Base-by-base conservation (phyloP, 2,797 vertebrate species). In the Eremophila alpestris region DNA sequence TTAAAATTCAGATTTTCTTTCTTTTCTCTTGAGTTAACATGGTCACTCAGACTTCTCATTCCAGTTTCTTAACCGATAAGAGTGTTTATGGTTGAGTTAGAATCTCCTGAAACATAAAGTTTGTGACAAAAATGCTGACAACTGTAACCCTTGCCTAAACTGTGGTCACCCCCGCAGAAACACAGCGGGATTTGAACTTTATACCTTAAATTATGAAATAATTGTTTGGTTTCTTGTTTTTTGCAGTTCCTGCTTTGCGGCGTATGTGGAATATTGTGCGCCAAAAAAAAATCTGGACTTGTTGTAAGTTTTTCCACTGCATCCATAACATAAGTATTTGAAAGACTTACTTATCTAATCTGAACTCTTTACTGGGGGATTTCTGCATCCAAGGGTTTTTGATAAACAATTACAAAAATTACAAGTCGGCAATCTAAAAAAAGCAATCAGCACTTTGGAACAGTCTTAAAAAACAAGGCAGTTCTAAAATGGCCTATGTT, bases 211-310 rank as follows among this genome's bases (percentile, higher is more conserved):
- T 74, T 49, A 82, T 89, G 32, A 93, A 97, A 79, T 96, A 96
- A 97, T 90, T 94, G 16, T 52, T 81, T 68, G 16, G 48, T 81
- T 59, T 78, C 24, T 78, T 94, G 96, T 94, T 67, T 49, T 95
- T 97, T 97, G 22, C 97, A 99, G 99, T 99, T 99, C 97, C 98
- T 99, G 70, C 97, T 99, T 95, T 99, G 99, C 94, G 99, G 99
- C 78, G 97, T 99, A 96, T 99, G 99, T 92, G 99, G 99, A 96
- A 98, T 99, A 97, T 91, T 99, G 93, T 99, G 99, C 22, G 99
- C 99, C 90, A 98, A 98, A 97, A 99, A 99, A 97, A 99, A 99
- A 96, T 99, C 99, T 41, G 99, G 99, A 96, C 99, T 99, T 89
- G 98, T 99, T 54, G 99, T 99, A 98, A 99, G 99, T 99, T 98